Percentiles rank a stretch among this genome's conserved stretches.
phyloP scores from a whole-genome alignment of 2,113 vertebrate genomes.

The Chiloscyllium plagiosum region DNA sequence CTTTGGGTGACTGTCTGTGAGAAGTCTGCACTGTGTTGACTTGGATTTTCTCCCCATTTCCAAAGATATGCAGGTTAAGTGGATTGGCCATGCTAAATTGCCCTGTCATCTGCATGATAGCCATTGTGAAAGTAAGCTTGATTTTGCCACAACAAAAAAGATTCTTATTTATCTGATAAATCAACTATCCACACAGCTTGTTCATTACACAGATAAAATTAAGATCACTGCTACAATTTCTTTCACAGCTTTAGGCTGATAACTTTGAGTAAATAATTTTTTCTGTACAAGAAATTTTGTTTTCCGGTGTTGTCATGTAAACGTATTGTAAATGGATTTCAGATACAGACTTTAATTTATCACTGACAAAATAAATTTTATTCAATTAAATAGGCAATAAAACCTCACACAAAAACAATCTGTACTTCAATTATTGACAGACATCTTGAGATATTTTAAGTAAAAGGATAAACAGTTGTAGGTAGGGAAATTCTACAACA shows the following conservation, averaged over 20 bases:
- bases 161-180: not conserved
- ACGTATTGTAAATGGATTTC: not conserved
- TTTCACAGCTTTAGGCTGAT: not conserved
- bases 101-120: too few species aligned
- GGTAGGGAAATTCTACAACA: not conserved
- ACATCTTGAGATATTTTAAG: not conserved
- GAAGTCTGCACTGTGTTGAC: too few species aligned
- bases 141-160: constrained; percentile 44
- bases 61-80: too few species aligned
- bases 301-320: not conserved
- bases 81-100: too few species aligned
- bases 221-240: not conserved
- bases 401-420: not conserved
- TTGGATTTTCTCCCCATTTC: too few species aligned
- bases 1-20: too few species aligned
- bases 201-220: constrained; percentile 23
- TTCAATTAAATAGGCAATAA: not conserved
- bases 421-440: not conserved
- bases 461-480: not conserved
- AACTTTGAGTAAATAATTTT: not conserved
- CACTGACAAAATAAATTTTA: not conserved
- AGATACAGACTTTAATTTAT: not conserved
- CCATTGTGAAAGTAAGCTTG: constrained; percentile 39
- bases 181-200: not conserved
- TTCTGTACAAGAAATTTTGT: not conserved